Evolutionary conservation across 2,113 vertebrate species (phyloP).

Genomic region (Mormoops blainvillei): DNA sequence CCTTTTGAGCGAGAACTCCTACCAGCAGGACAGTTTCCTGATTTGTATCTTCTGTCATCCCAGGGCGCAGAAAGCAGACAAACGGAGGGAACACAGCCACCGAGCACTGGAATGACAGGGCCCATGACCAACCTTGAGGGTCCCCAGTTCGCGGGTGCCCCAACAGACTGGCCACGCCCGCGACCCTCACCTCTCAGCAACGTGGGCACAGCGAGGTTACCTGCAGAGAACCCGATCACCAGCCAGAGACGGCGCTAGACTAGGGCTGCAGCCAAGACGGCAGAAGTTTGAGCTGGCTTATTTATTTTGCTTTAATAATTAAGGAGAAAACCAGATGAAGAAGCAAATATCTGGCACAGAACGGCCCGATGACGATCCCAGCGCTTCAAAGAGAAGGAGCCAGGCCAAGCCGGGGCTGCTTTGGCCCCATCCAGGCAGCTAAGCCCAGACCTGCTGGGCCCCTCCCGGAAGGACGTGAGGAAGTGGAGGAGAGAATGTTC

Average conservation of each 20-base stretch:
- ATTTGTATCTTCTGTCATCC: neutral
- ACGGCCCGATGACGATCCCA: too few relatives aligned
- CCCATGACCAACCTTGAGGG: fast-evolving
- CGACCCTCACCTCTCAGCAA: too few relatives aligned
- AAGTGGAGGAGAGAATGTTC: neutral
- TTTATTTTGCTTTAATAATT: neutral
- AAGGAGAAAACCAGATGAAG: neutral
- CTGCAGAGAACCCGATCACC: neutral
- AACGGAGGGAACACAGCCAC: neutral
- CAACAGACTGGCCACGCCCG: fast-evolving
- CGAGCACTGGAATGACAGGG: neutral
- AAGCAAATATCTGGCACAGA: neutral
- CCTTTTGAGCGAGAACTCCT: neutral
- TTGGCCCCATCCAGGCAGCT: too few relatives aligned
- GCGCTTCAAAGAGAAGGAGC: neutral
- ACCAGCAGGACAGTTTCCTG: neutral
- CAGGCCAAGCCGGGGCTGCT: neutral
- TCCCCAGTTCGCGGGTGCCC: neutral
- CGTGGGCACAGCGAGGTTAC: neutral
- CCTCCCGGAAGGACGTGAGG: neutral
- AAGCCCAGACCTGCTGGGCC: neutral
- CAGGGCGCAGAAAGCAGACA: neutral
- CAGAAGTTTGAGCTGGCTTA: neutral
- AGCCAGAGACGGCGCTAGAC: fast-evolving
- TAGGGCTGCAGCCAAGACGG: neutral